Conservation (phyloP, 1,140 invertebrate genomes). For the Hyphantria cunea region DNA sequence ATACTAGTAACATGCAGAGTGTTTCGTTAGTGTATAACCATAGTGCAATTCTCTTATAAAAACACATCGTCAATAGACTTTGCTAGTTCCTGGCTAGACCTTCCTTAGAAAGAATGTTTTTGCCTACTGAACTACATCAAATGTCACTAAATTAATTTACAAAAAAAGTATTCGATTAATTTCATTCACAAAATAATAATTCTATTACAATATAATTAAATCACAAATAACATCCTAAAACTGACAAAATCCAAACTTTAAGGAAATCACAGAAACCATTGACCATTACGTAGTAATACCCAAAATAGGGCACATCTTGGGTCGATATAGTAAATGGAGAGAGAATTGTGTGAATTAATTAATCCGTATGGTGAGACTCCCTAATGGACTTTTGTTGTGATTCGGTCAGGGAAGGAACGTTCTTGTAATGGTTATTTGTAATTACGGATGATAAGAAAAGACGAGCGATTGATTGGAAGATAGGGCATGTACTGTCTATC, state of each 20-base stretch:
- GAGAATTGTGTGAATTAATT: constrained; percentile 52
- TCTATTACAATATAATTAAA: not conserved
- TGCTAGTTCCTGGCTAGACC: too few species aligned
- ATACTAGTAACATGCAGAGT: too few species aligned
- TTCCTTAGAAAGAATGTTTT: too few species aligned
- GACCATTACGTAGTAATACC: constrained; percentile 16
- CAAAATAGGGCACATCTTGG: constrained; percentile 17
- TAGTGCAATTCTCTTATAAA: too few species aligned
- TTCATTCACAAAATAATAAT: too few species aligned
- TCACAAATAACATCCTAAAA: not conserved
- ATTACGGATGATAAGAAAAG: constrained; percentile 23
- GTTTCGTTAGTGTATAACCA: too few species aligned
- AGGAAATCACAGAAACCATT: constrained; percentile 19
- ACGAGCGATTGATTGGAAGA: constrained; percentile 9
- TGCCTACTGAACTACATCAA: too few species aligned
- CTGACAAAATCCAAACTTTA: constrained; percentile 10
- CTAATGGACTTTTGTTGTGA: constrained; percentile 67
- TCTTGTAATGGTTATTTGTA: constrained; percentile 21
- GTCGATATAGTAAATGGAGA: constrained; percentile 22
- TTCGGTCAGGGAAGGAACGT: constrained; percentile 21
- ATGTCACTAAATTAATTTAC: too few species aligned
- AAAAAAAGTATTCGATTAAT: too few species aligned
- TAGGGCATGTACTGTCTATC: not conserved
- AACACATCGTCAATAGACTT: too few species aligned
- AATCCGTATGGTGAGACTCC: constrained; percentile 44